Evolutionary conservation across 2,113 vertebrate genomes (phyloP), one percentile per base, ranked within the genome.

Genomic region (Vulpes lagopus): DNA sequence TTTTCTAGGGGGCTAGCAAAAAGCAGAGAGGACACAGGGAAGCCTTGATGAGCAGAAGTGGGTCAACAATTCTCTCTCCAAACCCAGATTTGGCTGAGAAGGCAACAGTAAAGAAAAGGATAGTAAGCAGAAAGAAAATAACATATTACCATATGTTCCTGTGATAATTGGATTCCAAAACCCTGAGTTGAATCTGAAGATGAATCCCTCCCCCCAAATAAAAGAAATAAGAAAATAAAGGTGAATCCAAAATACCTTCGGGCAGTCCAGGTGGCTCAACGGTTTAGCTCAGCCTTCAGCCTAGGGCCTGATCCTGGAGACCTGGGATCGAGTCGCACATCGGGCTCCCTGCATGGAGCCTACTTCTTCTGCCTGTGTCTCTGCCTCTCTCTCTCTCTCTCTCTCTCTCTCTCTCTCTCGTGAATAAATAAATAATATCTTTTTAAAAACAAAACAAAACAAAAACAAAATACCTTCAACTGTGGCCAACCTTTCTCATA

Each of bases 91-190:
- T 91, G 65, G 6, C 81, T 2, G 4, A 59, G 55, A 91, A 65
- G 17, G 3, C 69, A 32, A 35, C 4, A 57, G 4, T 49, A 25
- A 76, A 59, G 49, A 64, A 53, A 55, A 81, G 59, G 11, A 67
- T 78, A 25, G 22, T 64, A 91, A 89, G 11, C 53, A 91, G 16
- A 85, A 38, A 92, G 55, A 49, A 95, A 92, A 82, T 57, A 69
- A 38, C 43, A 60, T n/a, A 82, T 71, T 83, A 82, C 22, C 43
- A 17, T 64, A 15, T 59, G 25, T 86, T 78, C 60, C 30, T 43
- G 55, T 67, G 86, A 60, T 74, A 65, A 91, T 22, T 59, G 23
- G 69, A 92, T 51, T 35, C 32, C 49, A 87, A 30, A 30, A 51
- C 20, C 17, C 57, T 23, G 74, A 93, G 57, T 78, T 71, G 64